Evolutionary conservation across 1,140 invertebrate genomes (phyloP), one percentile per base, ranked within the genome.

Genomic region (Solenopsis fugax): DNA sequence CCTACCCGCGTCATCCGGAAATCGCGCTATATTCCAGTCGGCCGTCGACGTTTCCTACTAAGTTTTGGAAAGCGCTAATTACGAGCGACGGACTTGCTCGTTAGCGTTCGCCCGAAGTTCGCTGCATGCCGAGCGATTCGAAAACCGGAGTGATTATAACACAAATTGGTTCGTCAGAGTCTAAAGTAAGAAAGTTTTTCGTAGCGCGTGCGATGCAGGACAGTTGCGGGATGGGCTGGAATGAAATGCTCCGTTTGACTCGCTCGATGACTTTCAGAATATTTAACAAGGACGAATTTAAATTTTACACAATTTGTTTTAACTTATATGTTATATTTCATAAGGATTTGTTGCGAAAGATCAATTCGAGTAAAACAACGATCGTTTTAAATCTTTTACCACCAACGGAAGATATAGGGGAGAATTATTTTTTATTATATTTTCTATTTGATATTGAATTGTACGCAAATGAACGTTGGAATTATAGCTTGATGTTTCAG

Each of bases 181-280:
- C 48, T 50, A 45, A 85, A 52, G 84, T 72, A 82, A 81, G 69
- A 60, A 89, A 87, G 86, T 90, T 88, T 45, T 78, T 86, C 78
- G 56, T 60, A 48, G 62, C 58, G 64, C 82, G 13, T 62, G 18
- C 18, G 54, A 78, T n/a, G 72, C 58, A 78, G 58, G 45, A 37
- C 18, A 41, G 16, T 50, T 24, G 34, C 41, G 16, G 4, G 56
- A 58, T 60, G 12, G 80, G 12, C 37, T 34, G 34, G 21, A 7
- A 45, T 52, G 48, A 64, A 60, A 77, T 37, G 48, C 13, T 54
- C 24, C 48, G 12, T 78, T 29, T 77, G 69, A 37, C 37, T 45
- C 13, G 67, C 24, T 48, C 24, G 34, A 37, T 29, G 37, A 72
- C 21, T 69, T 82, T 50, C 18, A 3, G 67, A 50, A 62, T 84